Conservation (phyloP, 1,140 invertebrate species). For the Euura saliciscinereae region DNA sequence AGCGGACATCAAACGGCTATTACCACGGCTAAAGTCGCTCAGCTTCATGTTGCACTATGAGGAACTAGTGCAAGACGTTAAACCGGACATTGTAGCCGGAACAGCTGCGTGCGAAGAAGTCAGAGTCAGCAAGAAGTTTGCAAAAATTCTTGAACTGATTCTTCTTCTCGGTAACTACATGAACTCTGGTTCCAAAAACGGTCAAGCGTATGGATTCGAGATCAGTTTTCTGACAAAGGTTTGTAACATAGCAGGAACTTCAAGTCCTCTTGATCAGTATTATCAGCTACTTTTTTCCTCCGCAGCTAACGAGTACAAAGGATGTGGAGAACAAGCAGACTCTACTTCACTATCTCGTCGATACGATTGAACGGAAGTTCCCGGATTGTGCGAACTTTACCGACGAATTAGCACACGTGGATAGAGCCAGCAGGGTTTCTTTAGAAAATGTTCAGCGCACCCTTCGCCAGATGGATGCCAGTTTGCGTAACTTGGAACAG, state of each 20-base stretch:
- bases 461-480: slow-evolving; percentile 84
- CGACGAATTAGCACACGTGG: slow-evolving; percentile 88
- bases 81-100: slow-evolving; percentile 93
- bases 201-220: slow-evolving; percentile 94
- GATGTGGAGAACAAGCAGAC: slow-evolving; percentile 92
- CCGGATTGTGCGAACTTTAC: slow-evolving; percentile 82
- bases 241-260: slow-evolving; percentile 28
- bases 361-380: slow-evolving; percentile 87
- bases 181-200: slow-evolving; percentile 93
- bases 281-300: slow-evolving; percentile 39
- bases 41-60: slow-evolving; percentile 87
- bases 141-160: slow-evolving; percentile 87
- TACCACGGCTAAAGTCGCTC: slow-evolving; percentile 86
- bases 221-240: slow-evolving; percentile 95
- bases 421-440: slow-evolving; percentile 82
- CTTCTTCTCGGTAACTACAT: slow-evolving; percentile 93
- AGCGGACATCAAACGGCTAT: slow-evolving; percentile 83
- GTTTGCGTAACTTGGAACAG: slow-evolving; percentile 84
- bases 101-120: slow-evolving; percentile 97
- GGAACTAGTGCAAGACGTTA: slow-evolving; percentile 87
- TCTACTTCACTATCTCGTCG: slow-evolving; percentile 90
- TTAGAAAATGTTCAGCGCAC: slow-evolving; percentile 86
- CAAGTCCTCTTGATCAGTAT: slow-evolving; percentile 15
- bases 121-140: slow-evolving; percentile 87
- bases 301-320: slow-evolving; percentile 90